Percentiles rank a stretch among this genome's conserved stretches.
These are phyloP conservation scores for Coenonympha glycerion DNA, from an alignment of 2,888 invertebrate species.

Conservation along the genomic window DNA sequence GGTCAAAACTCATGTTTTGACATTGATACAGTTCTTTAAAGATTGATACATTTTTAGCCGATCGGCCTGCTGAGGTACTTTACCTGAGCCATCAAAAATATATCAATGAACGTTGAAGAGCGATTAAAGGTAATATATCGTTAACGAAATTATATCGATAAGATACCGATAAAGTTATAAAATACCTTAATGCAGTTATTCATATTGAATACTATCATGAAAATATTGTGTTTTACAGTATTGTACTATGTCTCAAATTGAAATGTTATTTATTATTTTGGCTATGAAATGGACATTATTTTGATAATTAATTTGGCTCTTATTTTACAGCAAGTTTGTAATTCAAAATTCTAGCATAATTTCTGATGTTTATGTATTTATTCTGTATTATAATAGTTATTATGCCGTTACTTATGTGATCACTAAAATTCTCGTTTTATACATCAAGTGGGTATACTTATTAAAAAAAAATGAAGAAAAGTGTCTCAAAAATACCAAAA, in stretches of 20 bases:
- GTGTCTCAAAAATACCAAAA: constrained; percentile 68
- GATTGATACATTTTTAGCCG: no score
- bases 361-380: constrained; percentile 3
- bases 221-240: no score
- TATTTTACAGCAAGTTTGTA: not conserved
- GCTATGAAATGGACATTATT: constrained; percentile 6
- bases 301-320: not conserved
- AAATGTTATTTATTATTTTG: no score
- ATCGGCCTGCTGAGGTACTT: no score
- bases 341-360: constrained; percentile 5
- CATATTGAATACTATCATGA: no score
- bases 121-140: not conserved
- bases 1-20: no score
- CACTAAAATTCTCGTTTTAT: constrained; percentile 36
- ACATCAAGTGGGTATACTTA: constrained; percentile 50
- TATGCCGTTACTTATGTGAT: constrained; percentile 15
- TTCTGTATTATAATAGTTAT: constrained; percentile 1
- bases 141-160: not conserved
- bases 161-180: not conserved
- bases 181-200: no score
- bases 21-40: no score
- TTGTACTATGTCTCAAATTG: no score
- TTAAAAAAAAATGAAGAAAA: constrained; percentile 42
- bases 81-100: not conserved
- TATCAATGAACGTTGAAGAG: not conserved